Conservation (phyloP, 2,797 vertebrate genomes). For the Emys orbicularis region DNA sequence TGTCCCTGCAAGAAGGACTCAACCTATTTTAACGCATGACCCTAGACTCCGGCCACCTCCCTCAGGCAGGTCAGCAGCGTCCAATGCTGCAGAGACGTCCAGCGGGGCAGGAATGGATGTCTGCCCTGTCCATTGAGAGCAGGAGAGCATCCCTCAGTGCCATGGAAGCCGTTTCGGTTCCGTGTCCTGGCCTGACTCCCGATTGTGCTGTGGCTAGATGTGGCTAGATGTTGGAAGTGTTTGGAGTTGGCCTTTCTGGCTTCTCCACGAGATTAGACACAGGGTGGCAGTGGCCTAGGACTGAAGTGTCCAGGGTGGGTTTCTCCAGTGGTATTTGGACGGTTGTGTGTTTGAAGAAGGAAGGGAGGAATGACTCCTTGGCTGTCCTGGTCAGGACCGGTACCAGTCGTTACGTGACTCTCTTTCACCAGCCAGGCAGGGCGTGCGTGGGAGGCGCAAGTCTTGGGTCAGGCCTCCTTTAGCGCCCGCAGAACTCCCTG, state of each 20-base stretch:
- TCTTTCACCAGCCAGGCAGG: not conserved
- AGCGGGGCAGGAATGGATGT: not conserved
- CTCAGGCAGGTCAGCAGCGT: not conserved
- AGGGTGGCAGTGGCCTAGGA: not conserved
- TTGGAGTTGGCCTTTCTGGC: not conserved
- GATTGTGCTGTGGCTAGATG: too few relatives aligned
- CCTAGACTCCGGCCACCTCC: not conserved
- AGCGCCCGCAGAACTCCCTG: too few relatives aligned
- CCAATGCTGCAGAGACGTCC: not conserved
- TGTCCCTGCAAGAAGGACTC: not conserved
- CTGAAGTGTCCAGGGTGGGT: not conserved
- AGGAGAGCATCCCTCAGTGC: not conserved
- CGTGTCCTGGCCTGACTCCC: not conserved
- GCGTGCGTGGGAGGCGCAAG: not conserved
- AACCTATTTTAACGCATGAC: too few relatives aligned
- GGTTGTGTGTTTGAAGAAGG: not conserved
- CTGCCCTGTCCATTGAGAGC: not conserved
- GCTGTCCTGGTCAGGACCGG: too few relatives aligned
- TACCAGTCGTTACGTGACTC: not conserved
- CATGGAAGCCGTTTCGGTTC: not conserved
- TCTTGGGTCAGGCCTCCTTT: not conserved
- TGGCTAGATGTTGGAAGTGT: not conserved
- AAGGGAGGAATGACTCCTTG: not conserved
- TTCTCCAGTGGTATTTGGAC: not conserved
- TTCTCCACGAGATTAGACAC: not conserved